phyloP scores from a whole-genome alignment of 2,888 invertebrate genomes.

The Andrena fulva region DNA sequence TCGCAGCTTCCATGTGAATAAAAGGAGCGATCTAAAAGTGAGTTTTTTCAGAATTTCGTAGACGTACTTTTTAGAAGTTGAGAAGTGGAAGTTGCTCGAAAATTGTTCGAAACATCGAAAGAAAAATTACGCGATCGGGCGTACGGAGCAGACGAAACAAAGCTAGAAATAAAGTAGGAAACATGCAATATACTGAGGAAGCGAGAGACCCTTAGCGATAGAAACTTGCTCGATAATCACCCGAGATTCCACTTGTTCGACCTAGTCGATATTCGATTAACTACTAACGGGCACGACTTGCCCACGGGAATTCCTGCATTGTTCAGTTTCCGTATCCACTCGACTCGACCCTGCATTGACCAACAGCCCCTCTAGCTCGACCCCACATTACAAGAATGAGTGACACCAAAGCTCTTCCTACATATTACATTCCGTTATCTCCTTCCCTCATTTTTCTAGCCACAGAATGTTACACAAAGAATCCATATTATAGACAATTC shows the following conservation, averaged over 20 bases:
- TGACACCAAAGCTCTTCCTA: neutral
- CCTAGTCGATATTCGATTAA: constrained; percentile 68
- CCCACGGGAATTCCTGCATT: constrained; percentile 55
- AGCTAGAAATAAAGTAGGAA: constrained; percentile 4
- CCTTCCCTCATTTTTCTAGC: too few species aligned
- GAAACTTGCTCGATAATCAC: constrained; percentile 48
- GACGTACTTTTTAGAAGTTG: neutral
- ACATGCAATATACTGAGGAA: constrained; percentile 1
- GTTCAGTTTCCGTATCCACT: constrained; percentile 37
- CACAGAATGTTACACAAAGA: too few species aligned
- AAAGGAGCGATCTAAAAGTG: too few species aligned
- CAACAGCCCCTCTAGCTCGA: neutral
- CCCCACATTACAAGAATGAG: constrained; percentile 4
- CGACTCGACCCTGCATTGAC: constrained; percentile 20
- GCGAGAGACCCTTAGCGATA: constrained; percentile 20
- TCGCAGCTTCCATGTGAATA: too few species aligned
- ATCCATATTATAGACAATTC: too few species aligned
- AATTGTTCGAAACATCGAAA: neutral
- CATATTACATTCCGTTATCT: neutral
- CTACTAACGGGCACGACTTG: constrained; percentile 50
- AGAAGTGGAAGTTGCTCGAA: too few species aligned
- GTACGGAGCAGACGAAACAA: neutral
- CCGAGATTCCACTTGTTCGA: constrained; percentile 54
- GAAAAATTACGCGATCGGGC: neutral
- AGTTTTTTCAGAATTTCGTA: neutral